These are phyloP conservation scores for Perdix hodgsoniae DNA, from an alignment of 2,797 vertebrate genomes.

Conservation along the genomic window DNA sequence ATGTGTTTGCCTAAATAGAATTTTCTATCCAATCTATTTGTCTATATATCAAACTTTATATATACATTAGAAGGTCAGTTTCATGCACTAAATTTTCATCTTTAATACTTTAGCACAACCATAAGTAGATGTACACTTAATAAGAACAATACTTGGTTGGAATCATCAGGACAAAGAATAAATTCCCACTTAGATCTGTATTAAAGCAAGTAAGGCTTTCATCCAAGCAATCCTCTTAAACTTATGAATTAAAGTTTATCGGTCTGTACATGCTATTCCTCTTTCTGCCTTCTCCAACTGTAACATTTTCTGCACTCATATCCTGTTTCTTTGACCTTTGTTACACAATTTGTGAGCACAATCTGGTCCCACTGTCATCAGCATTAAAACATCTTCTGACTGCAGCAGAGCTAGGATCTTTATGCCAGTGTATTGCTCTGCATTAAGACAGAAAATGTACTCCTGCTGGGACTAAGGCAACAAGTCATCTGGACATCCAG, in stretches of 20 bases:
- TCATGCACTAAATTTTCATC: not conserved
- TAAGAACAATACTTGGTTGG: not conserved
- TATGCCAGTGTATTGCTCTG: constrained; percentile 20
- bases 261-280: not conserved
- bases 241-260: constrained; percentile 22
- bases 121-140: not conserved
- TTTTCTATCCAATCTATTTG: not conserved
- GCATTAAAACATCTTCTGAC: not conserved
- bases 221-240: constrained; percentile 27
- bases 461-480: not conserved
- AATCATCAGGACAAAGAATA: not conserved
- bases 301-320: constrained; percentile 27
- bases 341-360: constrained; percentile 12
- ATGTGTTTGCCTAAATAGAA: not conserved
- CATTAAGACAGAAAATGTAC: constrained; percentile 11
- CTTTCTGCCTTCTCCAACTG: not conserved
- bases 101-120: not conserved
- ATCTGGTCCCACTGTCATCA: not conserved
- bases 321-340: constrained; percentile 66
- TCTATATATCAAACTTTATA: not conserved
- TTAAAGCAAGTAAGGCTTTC: not conserved
- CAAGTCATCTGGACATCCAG: constrained; percentile 46
- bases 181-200: not conserved
- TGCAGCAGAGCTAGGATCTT: constrained; percentile 1
- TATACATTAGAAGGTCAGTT: not conserved